Evolutionary conservation across 2,797 vertebrate genomes (phyloP), one percentile per base, ranked within the genome.

Genomic region (Sciaenops ocellatus): DNA sequence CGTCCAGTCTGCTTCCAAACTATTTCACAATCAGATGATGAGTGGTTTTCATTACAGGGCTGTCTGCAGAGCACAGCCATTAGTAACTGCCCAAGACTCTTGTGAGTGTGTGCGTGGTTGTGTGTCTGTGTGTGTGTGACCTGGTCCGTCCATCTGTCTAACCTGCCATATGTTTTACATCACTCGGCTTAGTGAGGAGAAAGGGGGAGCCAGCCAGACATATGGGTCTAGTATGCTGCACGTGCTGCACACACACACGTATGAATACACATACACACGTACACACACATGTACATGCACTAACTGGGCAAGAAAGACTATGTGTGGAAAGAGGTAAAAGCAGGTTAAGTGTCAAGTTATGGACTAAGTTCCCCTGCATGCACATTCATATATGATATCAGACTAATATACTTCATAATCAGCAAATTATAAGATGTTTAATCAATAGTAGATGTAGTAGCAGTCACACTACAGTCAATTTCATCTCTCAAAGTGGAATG

Each of bases 111-210:
- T 51, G 51, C 44, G 41, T 60, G 51, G 30, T 60, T 80, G 63
- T 64, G 65, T 51, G n/a, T 24, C 56, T 66, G 26, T 61, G 34
- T 48, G 66, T 70, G 56, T 62, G 47, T 62, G 57, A 96, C 96
- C 46, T 60, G 30, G 80, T 83, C 76, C 9, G 67, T 89, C 82
- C 78, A 71, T 82, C 82, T 83, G 79, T 89, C 77, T 83, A 86
- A 90, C 82, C 78, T 61, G 64, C 87, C 93, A 93, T 88, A 87
- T 93, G 92, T 87, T 94, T 93, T 73, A 87, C 78, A 94, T 93
- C 87, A 91, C 26, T 28, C 82, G 28, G 61, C 47, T 54, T 28
- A 47, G 62, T 69, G 65, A 73, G 60, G 47, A 55, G 57, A 26
- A 24, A 15, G 71, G 65, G 54, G 41, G 71, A 66, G 54, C 6